phyloP scores from a whole-genome alignment of 2,888 invertebrate genomes.

The Arctia plantaginis region DNA sequence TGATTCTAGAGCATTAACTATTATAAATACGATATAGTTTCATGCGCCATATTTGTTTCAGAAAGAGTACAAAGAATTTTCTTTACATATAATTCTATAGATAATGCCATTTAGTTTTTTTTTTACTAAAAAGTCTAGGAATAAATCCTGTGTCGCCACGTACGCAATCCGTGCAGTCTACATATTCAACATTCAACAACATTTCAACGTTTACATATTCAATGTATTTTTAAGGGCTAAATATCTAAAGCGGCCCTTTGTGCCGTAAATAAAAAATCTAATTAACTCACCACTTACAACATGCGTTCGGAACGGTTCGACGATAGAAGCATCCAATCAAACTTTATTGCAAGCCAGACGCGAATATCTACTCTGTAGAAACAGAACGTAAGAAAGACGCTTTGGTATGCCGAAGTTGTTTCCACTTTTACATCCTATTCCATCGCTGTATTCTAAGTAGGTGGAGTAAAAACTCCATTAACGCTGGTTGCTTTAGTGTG shows the following conservation, averaged over 20 bases:
- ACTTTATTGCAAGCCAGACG: conserved; percentile 63
- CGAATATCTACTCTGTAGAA: conserved; percentile 43
- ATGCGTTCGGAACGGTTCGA: conserved; percentile 14
- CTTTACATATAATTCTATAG: too few relatives aligned
- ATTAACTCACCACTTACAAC: conserved; percentile 26
- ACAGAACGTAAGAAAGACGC: conserved; percentile 20
- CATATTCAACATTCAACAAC: too few relatives aligned
- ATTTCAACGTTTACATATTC: too few relatives aligned
- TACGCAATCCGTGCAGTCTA: too few relatives aligned
- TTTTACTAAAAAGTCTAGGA: too few relatives aligned
- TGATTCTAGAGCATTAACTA: too few relatives aligned
- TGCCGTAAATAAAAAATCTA: conserved; percentile 20
- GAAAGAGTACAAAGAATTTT: too few relatives aligned
- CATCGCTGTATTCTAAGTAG: conserved; percentile 40
- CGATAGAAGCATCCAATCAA: conserved; percentile 65
- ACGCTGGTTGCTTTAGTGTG: conserved; percentile 18
- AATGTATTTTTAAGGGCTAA: background rate
- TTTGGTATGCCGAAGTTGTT: conserved; percentile 43
- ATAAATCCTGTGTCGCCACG: too few relatives aligned
- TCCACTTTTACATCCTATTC: conserved; percentile 42
- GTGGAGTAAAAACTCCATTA: conserved; percentile 31
- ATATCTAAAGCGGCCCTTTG: background rate
- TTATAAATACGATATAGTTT: too few relatives aligned
- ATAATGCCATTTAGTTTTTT: too few relatives aligned
- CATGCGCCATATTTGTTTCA: too few relatives aligned